Conservation (phyloP, 2,113 vertebrate species). For the Varanus salvator region DNA sequence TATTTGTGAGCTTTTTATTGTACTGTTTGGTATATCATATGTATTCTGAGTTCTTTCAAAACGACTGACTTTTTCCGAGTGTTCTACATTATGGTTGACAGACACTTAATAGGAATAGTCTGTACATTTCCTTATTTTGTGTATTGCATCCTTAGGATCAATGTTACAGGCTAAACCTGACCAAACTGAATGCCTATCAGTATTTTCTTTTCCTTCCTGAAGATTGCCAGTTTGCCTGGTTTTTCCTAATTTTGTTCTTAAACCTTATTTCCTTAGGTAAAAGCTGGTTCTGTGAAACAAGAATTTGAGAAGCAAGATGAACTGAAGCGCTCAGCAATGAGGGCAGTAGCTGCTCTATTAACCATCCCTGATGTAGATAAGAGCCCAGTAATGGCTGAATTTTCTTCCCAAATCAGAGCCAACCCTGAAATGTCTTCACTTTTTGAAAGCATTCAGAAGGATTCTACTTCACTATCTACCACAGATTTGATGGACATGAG, state of each 20-base stretch:
- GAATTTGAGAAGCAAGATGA: slow-evolving; percentile 98
- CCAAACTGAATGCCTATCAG: not conserved
- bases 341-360: slow-evolving; percentile 91
- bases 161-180: not conserved
- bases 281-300: slow-evolving; percentile 94
- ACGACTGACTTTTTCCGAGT: not conserved
- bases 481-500: slow-evolving; percentile 89
- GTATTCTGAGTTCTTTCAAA: not conserved
- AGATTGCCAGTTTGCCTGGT: accelerated
- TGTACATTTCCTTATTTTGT: not conserved
- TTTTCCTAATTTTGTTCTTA: not conserved
- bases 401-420: slow-evolving; percentile 88
- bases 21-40: not conserved
- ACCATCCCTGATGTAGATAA: slow-evolving; percentile 90
- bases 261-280: slow-evolving; percentile 79
- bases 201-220: not conserved
- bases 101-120: not conserved
- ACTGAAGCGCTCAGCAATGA: slow-evolving; percentile 92
- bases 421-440: slow-evolving; percentile 88
- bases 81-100: not conserved
- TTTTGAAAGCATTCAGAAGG: slow-evolving; percentile 92
- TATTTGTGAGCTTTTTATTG: not conserved
- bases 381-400: slow-evolving; percentile 90
- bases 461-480: slow-evolving; percentile 68
- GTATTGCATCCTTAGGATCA: not conserved